Evolutionary conservation across 2,888 invertebrate species (phyloP), one percentile per base, ranked within the genome.

Genomic region (Acanthacorydalis orientalis): DNA sequence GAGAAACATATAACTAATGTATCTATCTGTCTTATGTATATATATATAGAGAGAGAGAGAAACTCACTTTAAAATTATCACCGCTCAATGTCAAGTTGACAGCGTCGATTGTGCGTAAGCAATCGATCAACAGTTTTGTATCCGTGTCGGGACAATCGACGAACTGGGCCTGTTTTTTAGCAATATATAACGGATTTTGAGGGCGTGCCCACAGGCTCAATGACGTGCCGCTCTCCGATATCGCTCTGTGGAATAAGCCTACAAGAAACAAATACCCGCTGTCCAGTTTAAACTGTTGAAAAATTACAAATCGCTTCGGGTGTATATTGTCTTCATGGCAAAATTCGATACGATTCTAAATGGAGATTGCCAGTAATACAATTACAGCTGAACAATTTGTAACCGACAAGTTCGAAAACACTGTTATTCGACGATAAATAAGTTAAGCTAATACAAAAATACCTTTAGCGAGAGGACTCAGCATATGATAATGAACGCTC

Each of bases 211-310:
- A 64, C 10, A 59, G 49, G 4, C 65, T 65, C 48, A 67, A 61
- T 1, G 69, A 69, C 6, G 64, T 63, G 6, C 73, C 73, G 51
- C 72, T 73, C 55, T 69, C 61, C 31, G 65, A 60, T 31, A 73
- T 70, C 1, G 64, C 68, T 16, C 60, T 57, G 41, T 68, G 65
- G 49, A 73, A 72, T 3, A 72, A 58, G 40, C 60, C 64, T 61
- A 47, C 10, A 53, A 55, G 11, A 51, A 31, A 43, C 8, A 16
- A 43, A 31, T 23, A 42, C 8, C 23, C 2, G 6, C 2, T n/a
- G 15, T 43, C 42, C 4, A 41, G 7, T 41, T 14, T 41, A 2
- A 11, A 11, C n/a, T n/a, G n/a, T n/a, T n/a, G n/a, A n/a, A n/a
- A n/a, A n/a, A n/a, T n/a, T n/a, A n/a, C n/a, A n/a, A n/a, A n/a